Evolutionary conservation across 2,113 vertebrate species (phyloP), one percentile per base, ranked within the genome.

Genomic region (Vicugna pacos): DNA sequence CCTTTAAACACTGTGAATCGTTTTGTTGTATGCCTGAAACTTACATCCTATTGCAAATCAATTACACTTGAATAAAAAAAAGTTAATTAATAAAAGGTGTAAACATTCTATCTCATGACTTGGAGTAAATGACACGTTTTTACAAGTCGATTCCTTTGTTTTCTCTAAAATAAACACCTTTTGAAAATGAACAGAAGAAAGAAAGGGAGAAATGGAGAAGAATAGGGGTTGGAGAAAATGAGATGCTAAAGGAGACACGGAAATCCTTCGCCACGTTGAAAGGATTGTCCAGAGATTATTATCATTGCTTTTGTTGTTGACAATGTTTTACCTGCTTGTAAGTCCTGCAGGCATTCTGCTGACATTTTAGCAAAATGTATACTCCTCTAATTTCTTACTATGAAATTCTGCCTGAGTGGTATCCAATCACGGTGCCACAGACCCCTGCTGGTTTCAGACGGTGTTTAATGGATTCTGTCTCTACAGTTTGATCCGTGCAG

Each of bases 391-490:
- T 94, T 96, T 89, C 84, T 96, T 69, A 64, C 24, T 80, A 35
- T 67, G 56, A 91, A 96, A 80, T 80, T 89, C 64, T 94, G 58
- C 84, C 52, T 83, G 19, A 64, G 75, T 92, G 42, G 92, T 76
- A 93, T 60, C 62, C 81, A 93, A 94, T 96, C n/a, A 67, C 2
- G 52, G 85, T 94, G 85, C 26, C 92, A 94, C 2, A 65, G 62
- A 32, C 52, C 48, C 92, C 95, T 62, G 65, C 72, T 86, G 85
- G 69, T 30, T 97, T 75, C 46, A 92, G 64, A 94, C 0, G 0
- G 90, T 89, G 65, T 65, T 96, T 97, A 95, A 95, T 91, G 81
- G 95, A 96, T 96, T 97, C 89, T 92, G 83, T 95, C 91, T 94
- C 92, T 91, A 86, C 17, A 81, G 80, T 70, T 67, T 38, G 54